These are phyloP conservation scores for Trachelus troglodyta DNA, from an alignment of 2,888 invertebrate genomes.

Conservation along the genomic window DNA sequence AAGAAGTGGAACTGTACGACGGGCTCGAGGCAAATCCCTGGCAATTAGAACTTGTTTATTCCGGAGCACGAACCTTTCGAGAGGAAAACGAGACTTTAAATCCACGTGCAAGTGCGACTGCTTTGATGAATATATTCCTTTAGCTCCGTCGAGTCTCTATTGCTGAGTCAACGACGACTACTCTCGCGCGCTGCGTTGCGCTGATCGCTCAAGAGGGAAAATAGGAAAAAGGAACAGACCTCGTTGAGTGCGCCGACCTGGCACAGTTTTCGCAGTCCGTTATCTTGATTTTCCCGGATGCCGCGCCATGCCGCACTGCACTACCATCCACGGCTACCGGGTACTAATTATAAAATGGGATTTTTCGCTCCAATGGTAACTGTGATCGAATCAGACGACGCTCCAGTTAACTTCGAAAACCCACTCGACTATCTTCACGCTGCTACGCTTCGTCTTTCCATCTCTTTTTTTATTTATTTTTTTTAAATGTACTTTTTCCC, in stretches of 20 bases:
- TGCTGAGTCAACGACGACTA: neutral
- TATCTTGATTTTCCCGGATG: conserved; percentile 4
- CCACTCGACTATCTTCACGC: neutral
- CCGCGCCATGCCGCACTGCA: neutral
- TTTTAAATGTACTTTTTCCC: neutral
- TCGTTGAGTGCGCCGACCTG: neutral
- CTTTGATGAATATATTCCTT: neutral
- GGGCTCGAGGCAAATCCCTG: neutral
- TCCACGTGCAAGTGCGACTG: neutral
- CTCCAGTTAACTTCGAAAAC: neutral
- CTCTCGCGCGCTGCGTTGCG: neutral
- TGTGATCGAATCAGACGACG: neutral
- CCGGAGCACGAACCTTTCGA: neutral
- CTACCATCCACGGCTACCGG: neutral
- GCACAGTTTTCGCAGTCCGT: conserved; percentile 5
- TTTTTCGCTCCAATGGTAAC: neutral
- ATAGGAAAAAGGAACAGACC: neutral
- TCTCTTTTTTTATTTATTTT: neutral
- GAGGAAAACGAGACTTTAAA: neutral
- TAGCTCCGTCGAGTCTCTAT: neutral
- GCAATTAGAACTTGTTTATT: conserved; percentile 6
- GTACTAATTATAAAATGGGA: neutral
- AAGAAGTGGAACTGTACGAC: neutral
- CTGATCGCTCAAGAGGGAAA: neutral
- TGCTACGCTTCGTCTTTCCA: neutral